phyloP scores from a whole-genome alignment of 2,888 invertebrate species.

The Orthonychiurus folsomi region DNA sequence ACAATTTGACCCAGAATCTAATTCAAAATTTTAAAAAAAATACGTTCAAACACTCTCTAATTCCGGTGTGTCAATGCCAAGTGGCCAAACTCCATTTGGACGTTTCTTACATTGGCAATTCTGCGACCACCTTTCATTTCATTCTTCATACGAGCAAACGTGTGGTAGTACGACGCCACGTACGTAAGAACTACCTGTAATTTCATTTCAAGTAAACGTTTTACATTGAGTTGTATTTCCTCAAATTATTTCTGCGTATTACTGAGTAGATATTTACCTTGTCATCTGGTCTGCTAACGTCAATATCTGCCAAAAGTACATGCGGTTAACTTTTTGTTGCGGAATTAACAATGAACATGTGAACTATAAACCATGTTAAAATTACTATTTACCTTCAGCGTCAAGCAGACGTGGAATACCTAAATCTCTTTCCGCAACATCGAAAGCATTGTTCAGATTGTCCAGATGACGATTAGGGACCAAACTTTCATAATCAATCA shows the following conservation, averaged over 20 bases:
- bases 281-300: constrained; percentile 88
- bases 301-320: constrained; percentile 68
- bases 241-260: too few relatives aligned
- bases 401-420: constrained; percentile 88
- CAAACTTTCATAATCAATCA: constrained; percentile 77
- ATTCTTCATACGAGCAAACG: constrained; percentile 97
- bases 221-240: too few relatives aligned
- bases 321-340: not conserved
- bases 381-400: constrained; percentile 62
- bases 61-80: not conserved
- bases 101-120: constrained; percentile 80
- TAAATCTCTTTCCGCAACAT: constrained; percentile 82
- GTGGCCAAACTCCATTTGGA: not conserved
- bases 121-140: constrained; percentile 95
- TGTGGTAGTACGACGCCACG: constrained; percentile 97
- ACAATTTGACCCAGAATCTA: constrained; percentile 94
- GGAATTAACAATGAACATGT: not conserved
- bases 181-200: constrained; percentile 98
- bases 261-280: too few relatives aligned
- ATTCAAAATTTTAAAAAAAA: constrained; percentile 28
- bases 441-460: constrained; percentile 96
- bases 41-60: not conserved
- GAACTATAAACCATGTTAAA: not conserved
- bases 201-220: too few relatives aligned
- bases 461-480: constrained; percentile 76